A percentile compares a stretch with the other conserved stretches of the same genome.
Conservation (phyloP, 1,140 invertebrate genomes). For the Spodoptera litura region DNA sequence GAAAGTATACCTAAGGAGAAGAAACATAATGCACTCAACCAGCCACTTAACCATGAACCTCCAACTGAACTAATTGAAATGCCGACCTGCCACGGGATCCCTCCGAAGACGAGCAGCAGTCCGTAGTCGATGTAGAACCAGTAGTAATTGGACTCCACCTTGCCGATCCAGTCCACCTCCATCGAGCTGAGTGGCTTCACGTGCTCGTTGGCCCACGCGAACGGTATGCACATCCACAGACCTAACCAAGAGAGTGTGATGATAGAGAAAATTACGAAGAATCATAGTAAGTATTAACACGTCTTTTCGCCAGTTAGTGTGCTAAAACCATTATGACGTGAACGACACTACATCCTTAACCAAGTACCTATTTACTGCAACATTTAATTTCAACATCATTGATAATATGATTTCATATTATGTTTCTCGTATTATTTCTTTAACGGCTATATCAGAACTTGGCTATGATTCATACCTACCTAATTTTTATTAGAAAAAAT, state of each 20-base stretch:
- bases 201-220: constrained; percentile 95
- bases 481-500: not conserved
- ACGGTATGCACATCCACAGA: constrained; percentile 99
- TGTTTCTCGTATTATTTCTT: too few species aligned
- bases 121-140: constrained; percentile 96
- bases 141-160: constrained; percentile 90
- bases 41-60: not conserved
- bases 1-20: constrained; percentile 95
- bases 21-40: not conserved
- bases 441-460: too few species aligned
- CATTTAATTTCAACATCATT: too few species aligned
- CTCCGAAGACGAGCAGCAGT: constrained; percentile 97
- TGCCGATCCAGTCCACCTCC: constrained; percentile 96
- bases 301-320: too few species aligned
- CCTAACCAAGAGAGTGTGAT: constrained; percentile 70
- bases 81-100: constrained; percentile 98
- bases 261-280: not conserved
- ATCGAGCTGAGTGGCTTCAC: constrained; percentile 92
- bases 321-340: too few species aligned
- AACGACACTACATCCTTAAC: too few species aligned
- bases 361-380: too few species aligned
- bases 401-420: too few species aligned
- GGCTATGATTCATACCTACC: too few species aligned
- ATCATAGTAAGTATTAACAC: too few species aligned
- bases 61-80: not conserved